Percentiles rank a stretch among this genome's conserved stretches.
phyloP scores from a whole-genome alignment of 1,140 invertebrate genomes.

The Sesamia nonagrioides region DNA sequence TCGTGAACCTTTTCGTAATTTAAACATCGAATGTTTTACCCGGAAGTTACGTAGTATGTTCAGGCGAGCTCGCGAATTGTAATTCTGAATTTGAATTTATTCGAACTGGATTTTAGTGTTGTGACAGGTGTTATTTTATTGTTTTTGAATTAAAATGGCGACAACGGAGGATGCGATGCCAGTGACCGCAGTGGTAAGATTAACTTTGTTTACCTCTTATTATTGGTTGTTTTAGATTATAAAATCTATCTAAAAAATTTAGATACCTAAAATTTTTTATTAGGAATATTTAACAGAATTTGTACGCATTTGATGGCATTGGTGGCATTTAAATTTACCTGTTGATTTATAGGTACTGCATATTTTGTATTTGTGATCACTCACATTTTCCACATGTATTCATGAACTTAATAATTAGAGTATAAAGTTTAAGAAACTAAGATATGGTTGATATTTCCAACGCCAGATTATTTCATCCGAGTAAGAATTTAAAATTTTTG shows the following conservation, averaged over 20 bases:
- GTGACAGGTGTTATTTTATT: slow-evolving; percentile 7
- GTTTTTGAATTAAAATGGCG: slow-evolving; percentile 63
- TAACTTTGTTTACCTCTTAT: slow-evolving; percentile 1
- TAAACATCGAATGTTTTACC: slow-evolving; percentile 35
- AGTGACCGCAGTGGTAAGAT: slow-evolving; percentile 69
- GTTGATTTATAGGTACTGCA: not conserved
- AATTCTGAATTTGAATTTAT: slow-evolving; percentile 33
- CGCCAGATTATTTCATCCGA: no score
- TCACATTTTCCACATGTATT: no score
- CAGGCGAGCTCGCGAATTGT: slow-evolving; percentile 24
- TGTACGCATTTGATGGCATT: not conserved
- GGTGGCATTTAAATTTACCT: not conserved
- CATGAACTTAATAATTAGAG: no score
- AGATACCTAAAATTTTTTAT: not conserved
- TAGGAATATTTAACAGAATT: not conserved
- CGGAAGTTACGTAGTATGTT: slow-evolving; percentile 22
- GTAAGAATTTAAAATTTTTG: no score
- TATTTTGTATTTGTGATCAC: not conserved
- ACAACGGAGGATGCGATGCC: slow-evolving; percentile 71
- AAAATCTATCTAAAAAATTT: no score
- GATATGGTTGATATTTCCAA: no score
- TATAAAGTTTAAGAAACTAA: no score
- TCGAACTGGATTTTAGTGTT: slow-evolving; percentile 36
- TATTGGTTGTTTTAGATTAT: not conserved
- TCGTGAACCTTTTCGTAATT: slow-evolving; percentile 19